A percentile compares a stretch with the other conserved stretches of the same genome.
These are phyloP conservation scores for Epizoanthus stellaris DNA, from an alignment of 92 coral and sea anemone genomes.

Conservation along the genomic window DNA sequence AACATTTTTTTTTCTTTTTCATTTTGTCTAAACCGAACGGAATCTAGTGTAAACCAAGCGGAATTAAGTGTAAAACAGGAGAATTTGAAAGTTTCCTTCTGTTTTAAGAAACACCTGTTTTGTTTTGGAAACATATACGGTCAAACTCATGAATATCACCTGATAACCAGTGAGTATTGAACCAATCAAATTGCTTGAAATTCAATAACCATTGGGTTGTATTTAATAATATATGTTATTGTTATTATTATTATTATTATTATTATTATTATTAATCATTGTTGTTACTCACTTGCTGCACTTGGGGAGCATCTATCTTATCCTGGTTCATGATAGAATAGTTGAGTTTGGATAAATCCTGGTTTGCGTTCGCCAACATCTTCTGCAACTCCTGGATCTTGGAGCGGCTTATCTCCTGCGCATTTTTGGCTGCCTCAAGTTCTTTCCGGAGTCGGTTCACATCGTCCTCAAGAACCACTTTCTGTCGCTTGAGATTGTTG, in stretches of 20 bases:
- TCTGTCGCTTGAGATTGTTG: conserved; percentile 65
- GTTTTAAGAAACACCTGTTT: too few relatives aligned
- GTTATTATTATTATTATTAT: too few relatives aligned
- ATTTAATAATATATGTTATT: background rate
- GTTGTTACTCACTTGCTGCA: conserved; percentile 25
- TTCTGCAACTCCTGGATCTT: conserved; percentile 74
- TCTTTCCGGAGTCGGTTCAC: conserved; percentile 68
- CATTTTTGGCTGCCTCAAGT: conserved; percentile 71
- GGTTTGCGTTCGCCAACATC: conserved; percentile 65
- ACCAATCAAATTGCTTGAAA: too few relatives aligned
- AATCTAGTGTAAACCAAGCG: too few relatives aligned
- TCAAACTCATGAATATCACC: too few relatives aligned
- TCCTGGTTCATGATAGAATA: conserved; percentile 12
- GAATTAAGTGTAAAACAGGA: too few relatives aligned
- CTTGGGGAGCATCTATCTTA: conserved; percentile 34
- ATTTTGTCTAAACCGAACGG: too few relatives aligned
- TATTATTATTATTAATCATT: background rate
- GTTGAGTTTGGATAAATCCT: conserved; percentile 30
- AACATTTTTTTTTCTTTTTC: too few relatives aligned
- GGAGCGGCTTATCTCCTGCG: conserved; percentile 70
- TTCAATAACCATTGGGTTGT: background rate
- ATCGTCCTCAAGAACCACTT: conserved; percentile 63
- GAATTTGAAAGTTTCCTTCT: too few relatives aligned
- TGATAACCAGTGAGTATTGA: too few relatives aligned
- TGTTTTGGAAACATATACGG: too few relatives aligned